Conservation (phyloP, 2,888 invertebrate species). For the Hartigia nigra region DNA sequence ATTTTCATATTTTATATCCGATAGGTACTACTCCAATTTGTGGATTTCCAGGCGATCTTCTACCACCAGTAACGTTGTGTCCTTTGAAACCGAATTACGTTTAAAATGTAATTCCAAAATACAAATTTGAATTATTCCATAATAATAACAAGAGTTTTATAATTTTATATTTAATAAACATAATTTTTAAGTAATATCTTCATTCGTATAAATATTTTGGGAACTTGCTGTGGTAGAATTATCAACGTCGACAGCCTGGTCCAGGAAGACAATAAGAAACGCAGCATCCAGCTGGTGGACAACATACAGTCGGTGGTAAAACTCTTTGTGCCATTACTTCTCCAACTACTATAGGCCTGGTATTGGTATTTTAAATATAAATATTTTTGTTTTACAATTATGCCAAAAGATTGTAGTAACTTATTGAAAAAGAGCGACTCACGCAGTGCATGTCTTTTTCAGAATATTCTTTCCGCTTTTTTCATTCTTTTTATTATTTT, state of each 20-base stretch:
- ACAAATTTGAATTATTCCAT: not conserved
- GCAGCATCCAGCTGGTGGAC: constrained; percentile 20
- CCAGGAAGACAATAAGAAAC: constrained; percentile 24
- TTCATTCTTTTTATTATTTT: constrained; percentile 3
- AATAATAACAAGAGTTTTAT: not conserved
- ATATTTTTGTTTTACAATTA: not conserved
- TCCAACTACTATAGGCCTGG: constrained; percentile 8
- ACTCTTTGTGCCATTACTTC: constrained; percentile 25
- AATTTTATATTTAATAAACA: not conserved
- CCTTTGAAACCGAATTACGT: not conserved
- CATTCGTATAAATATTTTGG: not conserved
- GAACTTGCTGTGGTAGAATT: not conserved
- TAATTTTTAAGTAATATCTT: not conserved
- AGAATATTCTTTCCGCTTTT: not conserved
- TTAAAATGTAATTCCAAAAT: not conserved
- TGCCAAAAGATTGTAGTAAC: not conserved
- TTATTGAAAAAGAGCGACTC: not conserved
- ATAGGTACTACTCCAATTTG: not conserved
- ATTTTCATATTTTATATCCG: not conserved
- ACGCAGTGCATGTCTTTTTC: not conserved
- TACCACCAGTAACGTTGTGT: not conserved
- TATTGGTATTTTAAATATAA: not conserved
- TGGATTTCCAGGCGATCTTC: not conserved
- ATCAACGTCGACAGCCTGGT: constrained; percentile 27
- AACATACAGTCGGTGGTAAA: constrained; percentile 25